Base-by-base conservation (phyloP, 2,888 invertebrate genomes). In the Tetragonula carbonaria region DNA sequence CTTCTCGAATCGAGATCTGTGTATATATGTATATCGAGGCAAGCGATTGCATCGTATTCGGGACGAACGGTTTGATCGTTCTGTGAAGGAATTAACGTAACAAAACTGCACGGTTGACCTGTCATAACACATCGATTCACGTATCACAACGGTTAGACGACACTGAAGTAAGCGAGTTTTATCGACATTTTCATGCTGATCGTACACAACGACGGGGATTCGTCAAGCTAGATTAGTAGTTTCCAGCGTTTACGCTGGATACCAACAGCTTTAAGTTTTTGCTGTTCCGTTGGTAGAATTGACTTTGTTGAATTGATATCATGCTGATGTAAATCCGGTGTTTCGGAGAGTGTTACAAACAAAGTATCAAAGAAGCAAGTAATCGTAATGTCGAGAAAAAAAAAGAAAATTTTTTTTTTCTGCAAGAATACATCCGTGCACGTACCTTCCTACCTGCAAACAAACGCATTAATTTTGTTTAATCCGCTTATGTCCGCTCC, bases 161-260 rank as follows among this genome's bases (percentile, higher is more conserved):
- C 62, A 76, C 13, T n/a, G 71, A 72, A 45, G 38, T 63, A 72
- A 78, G 77, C 77, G 23, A 3, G 28, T 45, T 75, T 55, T 67
- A 50, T 74, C 33, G n/a, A 33, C 33, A 8, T 51, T 55, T 21
- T 50, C 75, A 68, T 75, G 75, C 75, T 75, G n/a, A 59, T 68
- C 50, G 33, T 53, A 74, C 65, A 62, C 8, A 57, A 11, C 4
- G n/a, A n/a, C 50, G 59, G 45, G 33, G 45, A 67, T 28, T 45
- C n/a, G 53, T 8, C 57, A 75, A 53, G 65, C 53, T n/a, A 11
- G n/a, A 75, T 63, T 62, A 51, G 13, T 28, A 18, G 57, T 13
- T 62, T 57, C 45, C 5, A 6, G 45, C 1, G 70, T 21, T 28
- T 28, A 33, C 14, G 21, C 33, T 33, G 33, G 33, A 70, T 23